Evolutionary conservation across 2,113 vertebrate species (phyloP).

Genomic region (Strix uralensis): DNA sequence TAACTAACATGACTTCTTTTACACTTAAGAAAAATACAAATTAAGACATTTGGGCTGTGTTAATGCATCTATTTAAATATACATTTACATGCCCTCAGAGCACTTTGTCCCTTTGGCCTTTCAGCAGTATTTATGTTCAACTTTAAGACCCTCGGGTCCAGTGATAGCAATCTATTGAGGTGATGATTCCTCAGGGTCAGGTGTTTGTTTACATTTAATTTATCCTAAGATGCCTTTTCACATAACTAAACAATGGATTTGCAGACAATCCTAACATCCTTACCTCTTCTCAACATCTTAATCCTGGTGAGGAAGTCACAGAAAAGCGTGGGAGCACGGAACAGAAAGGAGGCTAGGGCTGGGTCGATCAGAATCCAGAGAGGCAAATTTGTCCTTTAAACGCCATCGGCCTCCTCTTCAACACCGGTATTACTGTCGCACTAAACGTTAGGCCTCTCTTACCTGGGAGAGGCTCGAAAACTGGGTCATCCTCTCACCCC

Average conservation of each 20-base stretch:
- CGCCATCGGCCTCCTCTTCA: not conserved
- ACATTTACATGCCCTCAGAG: not conserved
- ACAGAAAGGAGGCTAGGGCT: too few relatives aligned
- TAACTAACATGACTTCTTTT: not conserved
- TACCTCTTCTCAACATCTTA: not conserved
- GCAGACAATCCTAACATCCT: too few relatives aligned
- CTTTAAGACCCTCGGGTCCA: not conserved
- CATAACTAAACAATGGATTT: not conserved
- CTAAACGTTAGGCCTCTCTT: not conserved
- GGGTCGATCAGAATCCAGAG: too few relatives aligned
- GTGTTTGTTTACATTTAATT: too few relatives aligned
- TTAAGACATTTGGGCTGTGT: not conserved
- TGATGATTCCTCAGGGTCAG: not conserved
- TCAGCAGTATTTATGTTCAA: not conserved
- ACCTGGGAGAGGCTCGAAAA: too few relatives aligned
- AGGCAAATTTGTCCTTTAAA: not conserved
- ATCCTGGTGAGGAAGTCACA: not conserved
- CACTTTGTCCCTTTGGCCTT: not conserved
- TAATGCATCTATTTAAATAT: not conserved
- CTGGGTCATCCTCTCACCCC: not conserved
- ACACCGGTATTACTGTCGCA: fast-evolving
- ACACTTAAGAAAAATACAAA: not conserved
- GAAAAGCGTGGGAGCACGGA: not conserved
- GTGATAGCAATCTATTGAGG: fast-evolving
- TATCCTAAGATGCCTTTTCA: not conserved